Conservation (phyloP, 2,797 vertebrate species). For the Antennarius maculatus region DNA sequence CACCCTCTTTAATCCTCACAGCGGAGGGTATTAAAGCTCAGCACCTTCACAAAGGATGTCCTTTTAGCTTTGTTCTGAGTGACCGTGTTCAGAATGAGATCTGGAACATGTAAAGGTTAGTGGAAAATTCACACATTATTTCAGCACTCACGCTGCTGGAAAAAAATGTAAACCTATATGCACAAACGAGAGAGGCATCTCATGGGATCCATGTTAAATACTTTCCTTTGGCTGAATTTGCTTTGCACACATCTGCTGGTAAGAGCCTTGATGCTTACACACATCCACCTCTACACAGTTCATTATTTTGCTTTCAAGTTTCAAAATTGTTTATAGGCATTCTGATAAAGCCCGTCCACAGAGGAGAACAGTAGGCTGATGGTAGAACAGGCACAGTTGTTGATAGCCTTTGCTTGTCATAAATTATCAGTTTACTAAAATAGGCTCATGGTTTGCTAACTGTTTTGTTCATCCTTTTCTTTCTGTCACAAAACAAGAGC, state of each 20-base stretch:
- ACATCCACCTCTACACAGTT: not conserved
- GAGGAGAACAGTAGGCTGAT: not conserved
- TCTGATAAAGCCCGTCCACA: conserved; percentile 9
- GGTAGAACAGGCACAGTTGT: conserved; percentile 15
- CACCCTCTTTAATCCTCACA: conserved; percentile 60
- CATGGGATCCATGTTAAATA: conserved; percentile 10
- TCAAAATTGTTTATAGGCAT: not conserved
- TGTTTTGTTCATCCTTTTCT: conserved; percentile 2
- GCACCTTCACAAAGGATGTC: conserved; percentile 62
- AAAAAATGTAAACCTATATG: conserved; percentile 6
- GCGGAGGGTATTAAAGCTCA: conserved; percentile 57
- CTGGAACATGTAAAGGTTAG: conserved; percentile 46
- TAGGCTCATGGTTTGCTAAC: conserved; percentile 18
- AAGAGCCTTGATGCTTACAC: not conserved
- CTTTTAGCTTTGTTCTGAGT: conserved; percentile 62
- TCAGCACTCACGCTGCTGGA: conserved; percentile 8
- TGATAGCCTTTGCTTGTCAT: conserved; percentile 14
- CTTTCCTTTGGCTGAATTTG: conserved; percentile 3
- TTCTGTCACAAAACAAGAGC: conserved; percentile 11
- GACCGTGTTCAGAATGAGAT: conserved; percentile 30
- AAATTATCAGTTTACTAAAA: conserved; percentile 21
- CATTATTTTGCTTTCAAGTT: conserved; percentile 1
- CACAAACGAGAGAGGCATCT: conserved; percentile 1
- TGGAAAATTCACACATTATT: conserved; percentile 20
- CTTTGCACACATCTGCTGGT: no score